These are phyloP conservation scores for Morpho helenor DNA, from an alignment of 2,888 invertebrate species.

Conservation along the genomic window DNA sequence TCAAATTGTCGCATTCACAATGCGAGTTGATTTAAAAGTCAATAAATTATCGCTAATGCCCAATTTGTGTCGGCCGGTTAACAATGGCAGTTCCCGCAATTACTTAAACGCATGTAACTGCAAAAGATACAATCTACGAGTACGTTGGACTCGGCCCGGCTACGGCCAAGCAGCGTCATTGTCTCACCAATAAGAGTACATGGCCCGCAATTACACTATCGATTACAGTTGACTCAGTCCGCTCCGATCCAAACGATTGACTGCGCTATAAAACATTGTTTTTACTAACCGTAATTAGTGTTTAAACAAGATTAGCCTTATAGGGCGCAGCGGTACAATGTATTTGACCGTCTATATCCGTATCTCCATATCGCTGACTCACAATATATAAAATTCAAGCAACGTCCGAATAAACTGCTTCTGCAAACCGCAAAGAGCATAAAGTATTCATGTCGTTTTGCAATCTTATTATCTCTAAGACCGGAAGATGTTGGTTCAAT, in stretches of 20 bases:
- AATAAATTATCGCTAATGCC: constrained; percentile 78
- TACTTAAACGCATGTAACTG: constrained; percentile 77
- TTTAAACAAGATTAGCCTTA: constrained; percentile 44
- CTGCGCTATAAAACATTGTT: constrained; percentile 66
- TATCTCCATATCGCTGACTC: constrained; percentile 27
- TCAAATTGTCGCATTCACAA: constrained; percentile 69
- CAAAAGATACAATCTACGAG: constrained; percentile 66
- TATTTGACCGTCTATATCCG: constrained; percentile 25
- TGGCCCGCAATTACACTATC: constrained; percentile 71
- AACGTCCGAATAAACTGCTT: constrained; percentile 55
- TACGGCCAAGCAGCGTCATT: constrained; percentile 55
- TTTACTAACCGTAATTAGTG: constrained; percentile 66
- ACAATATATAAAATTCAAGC: constrained; percentile 47
- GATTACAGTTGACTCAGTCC: constrained; percentile 69
- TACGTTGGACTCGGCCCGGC: constrained; percentile 27
- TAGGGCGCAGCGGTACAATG: constrained; percentile 16
- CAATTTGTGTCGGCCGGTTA: constrained; percentile 75
- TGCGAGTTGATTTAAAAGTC: constrained; percentile 71
- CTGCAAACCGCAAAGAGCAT: constrained; percentile 57
- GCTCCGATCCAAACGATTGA: constrained; percentile 61
- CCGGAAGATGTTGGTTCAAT: constrained; percentile 46
- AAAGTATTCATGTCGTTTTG: constrained; percentile 49
- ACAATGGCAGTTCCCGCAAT: constrained; percentile 78
- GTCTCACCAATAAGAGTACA: constrained; percentile 62
- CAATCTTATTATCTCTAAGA: constrained; percentile 47